These are phyloP conservation scores for Tauraco erythrolophus DNA, from an alignment of 2,113 vertebrate genomes.

Conservation along the genomic window DNA sequence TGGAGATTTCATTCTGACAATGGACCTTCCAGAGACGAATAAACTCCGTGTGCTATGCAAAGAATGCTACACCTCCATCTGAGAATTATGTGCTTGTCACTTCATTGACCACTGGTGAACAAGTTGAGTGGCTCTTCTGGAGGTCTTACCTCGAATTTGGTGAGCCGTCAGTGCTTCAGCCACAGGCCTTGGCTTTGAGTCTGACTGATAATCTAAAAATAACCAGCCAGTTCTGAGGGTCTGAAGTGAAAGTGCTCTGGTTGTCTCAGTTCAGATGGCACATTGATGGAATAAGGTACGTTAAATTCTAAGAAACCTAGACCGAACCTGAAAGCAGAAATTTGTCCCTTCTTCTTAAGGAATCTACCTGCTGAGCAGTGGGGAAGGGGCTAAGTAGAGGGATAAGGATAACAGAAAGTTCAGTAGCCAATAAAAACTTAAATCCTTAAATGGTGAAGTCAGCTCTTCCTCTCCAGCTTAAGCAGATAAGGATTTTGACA, in stretches of 20 bases:
- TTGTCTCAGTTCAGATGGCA: not conserved
- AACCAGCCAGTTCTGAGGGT: not conserved
- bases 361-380: not conserved
- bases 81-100: not conserved
- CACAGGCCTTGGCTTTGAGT: not conserved
- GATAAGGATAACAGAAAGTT: constrained; percentile 30
- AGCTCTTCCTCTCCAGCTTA: constrained; percentile 51
- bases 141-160: not conserved
- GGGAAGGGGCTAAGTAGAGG: not conserved
- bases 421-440: constrained; percentile 20
- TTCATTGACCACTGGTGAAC: not conserved
- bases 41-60: fast-evolving
- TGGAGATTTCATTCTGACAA: not conserved
- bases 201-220: constrained; percentile 5
- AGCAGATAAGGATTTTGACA: constrained; percentile 60
- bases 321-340: not conserved
- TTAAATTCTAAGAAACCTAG: not conserved
- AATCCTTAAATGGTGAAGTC: constrained; percentile 40
- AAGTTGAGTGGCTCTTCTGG: not conserved
- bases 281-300: not conserved
- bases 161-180: not conserved
- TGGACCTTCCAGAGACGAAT: not conserved
- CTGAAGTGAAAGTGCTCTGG: not conserved
- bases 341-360: not conserved
- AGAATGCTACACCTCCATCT: not conserved